Percentiles rank a stretch among this genome's conserved stretches.
Conservation (phyloP, 2,113 vertebrate genomes). For the Hypomesus transpacificus region DNA sequence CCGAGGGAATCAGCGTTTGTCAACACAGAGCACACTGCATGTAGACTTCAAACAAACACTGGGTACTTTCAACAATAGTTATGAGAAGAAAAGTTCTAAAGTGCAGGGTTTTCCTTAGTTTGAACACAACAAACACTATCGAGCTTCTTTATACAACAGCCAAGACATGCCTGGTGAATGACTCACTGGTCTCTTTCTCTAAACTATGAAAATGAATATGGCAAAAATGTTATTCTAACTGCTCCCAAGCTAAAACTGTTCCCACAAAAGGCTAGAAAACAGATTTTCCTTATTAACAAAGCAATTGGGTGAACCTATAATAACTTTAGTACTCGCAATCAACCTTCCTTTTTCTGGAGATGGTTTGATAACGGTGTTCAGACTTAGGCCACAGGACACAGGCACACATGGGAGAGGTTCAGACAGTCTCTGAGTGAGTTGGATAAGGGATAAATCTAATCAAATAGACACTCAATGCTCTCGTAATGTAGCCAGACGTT, state of each 20-base stretch:
- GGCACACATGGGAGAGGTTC: slow-evolving; percentile 7
- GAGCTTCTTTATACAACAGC: slow-evolving; percentile 18
- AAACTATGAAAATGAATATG: slow-evolving; percentile 22
- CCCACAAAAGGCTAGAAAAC: not conserved
- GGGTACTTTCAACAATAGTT: slow-evolving; percentile 37
- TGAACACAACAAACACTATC: slow-evolving; percentile 14
- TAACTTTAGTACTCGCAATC: not conserved
- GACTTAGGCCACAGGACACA: not conserved
- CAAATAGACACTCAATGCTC: slow-evolving; percentile 23
- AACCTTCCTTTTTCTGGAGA: not conserved
- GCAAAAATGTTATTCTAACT: slow-evolving; percentile 22
- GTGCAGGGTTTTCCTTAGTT: slow-evolving; percentile 5
- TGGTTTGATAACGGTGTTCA: not conserved
- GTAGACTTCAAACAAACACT: slow-evolving; percentile 45
- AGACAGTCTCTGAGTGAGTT: not conserved
- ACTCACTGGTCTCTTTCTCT: slow-evolving; percentile 17
- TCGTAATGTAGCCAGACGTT: slow-evolving; percentile 1
- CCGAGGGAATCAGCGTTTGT: slow-evolving; percentile 17
- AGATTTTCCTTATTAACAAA: slow-evolving; percentile 3
- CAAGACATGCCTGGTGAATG: slow-evolving; percentile 21
- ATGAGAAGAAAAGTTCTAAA: slow-evolving; percentile 31
- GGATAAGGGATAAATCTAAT: slow-evolving; percentile 17
- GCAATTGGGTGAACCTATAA: not conserved
- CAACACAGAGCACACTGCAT: slow-evolving; percentile 28
- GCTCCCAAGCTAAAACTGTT: slow-evolving; percentile 9